A percentile compares a stretch with the other conserved stretches of the same genome.
phyloP scores from a whole-genome alignment of 53 echinoderm and acorn worm genomes.

The Pentamera pediparva region DNA sequence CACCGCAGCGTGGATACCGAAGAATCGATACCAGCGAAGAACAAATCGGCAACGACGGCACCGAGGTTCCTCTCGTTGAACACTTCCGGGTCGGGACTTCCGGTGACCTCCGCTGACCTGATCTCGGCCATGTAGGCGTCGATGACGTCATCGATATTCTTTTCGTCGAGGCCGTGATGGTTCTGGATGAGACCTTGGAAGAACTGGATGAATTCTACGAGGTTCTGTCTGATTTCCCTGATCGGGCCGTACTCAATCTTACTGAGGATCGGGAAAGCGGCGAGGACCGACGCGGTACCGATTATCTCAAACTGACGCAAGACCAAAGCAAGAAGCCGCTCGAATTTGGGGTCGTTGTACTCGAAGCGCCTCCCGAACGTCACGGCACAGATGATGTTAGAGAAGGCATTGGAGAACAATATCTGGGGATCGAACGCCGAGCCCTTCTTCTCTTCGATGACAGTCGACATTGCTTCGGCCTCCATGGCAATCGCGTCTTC shows the following conservation, averaged over 20 bases:
- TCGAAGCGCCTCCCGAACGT: slow-evolving; percentile 25
- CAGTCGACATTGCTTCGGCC: slow-evolving; percentile 1
- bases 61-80: slow-evolving; percentile 22
- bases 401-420: slow-evolving; percentile 15
- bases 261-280: slow-evolving; percentile 17
- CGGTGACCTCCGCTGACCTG: background rate
- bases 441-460: background rate
- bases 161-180: background rate
- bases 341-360: slow-evolving; percentile 23
- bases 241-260: slow-evolving; percentile 14
- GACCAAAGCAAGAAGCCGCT: slow-evolving; percentile 2
- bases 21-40: slow-evolving; percentile 31
- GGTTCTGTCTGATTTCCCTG: background rate
- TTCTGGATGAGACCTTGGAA: slow-evolving; percentile 12
- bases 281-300: background rate
- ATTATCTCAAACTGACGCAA: slow-evolving; percentile 23
- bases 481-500: slow-evolving; percentile 22
- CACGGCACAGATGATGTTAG: slow-evolving; percentile 24
- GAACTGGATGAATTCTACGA: background rate
- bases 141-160: slow-evolving; percentile 10
- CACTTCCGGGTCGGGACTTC: slow-evolving; percentile 27
- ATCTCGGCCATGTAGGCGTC: slow-evolving; percentile 13
- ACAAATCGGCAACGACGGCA: slow-evolving; percentile 8
- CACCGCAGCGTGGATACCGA: slow-evolving; percentile 17
- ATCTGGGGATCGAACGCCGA: slow-evolving; percentile 12